These are phyloP conservation scores for Euplexia lucipara DNA, from an alignment of 2,888 invertebrate species.

Conservation along the genomic window DNA sequence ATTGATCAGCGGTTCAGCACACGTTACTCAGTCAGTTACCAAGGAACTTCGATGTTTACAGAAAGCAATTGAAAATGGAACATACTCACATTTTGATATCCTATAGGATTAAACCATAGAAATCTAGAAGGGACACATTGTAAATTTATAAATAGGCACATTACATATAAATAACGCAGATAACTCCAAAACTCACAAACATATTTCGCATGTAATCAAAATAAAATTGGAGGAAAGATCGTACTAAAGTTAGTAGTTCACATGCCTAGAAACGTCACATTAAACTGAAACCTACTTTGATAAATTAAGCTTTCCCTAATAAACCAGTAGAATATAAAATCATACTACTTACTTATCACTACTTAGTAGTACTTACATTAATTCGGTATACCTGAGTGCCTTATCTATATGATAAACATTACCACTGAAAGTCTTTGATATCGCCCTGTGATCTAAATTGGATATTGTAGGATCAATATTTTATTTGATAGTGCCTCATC, in stretches of 20 bases:
- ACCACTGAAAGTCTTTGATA: conserved; percentile 5
- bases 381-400: background rate
- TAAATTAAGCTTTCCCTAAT: background rate
- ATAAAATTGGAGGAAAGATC: conserved; percentile 2
- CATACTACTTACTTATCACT: background rate
- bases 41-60: conserved; percentile 32
- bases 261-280: conserved; percentile 9
- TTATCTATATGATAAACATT: conserved; percentile 3
- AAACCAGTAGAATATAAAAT: background rate
- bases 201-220: background rate
- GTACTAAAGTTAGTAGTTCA: conserved; percentile 3
- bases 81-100: conserved; percentile 28
- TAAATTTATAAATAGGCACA: conserved; percentile 8
- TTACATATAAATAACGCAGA: background rate
- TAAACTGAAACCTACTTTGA: background rate
- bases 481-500: background rate
- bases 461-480: background rate
- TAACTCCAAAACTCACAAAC: conserved; percentile 1
- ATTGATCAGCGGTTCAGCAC: conserved; percentile 40
- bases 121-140: conserved; percentile 16
- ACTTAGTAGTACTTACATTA: background rate
- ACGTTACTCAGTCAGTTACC: conserved; percentile 11
- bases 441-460: conserved; percentile 13
- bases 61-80: conserved; percentile 30
- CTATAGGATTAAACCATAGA: too few species aligned